Conservation (phyloP, 1,140 invertebrate species). For the Glomeris maerens region DNA sequence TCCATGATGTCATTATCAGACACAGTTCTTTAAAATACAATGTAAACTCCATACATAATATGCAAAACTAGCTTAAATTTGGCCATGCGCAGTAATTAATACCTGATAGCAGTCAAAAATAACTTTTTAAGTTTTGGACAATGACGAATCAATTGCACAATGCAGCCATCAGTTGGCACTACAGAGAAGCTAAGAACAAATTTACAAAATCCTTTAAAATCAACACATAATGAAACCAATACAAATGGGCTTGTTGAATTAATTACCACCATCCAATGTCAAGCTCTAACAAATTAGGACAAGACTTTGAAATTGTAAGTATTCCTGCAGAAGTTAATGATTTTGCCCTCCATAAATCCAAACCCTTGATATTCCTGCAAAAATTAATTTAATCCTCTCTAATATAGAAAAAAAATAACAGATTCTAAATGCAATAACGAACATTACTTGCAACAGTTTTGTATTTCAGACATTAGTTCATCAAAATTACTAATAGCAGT, state of each 20-base stretch:
- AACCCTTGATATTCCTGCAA: constrained; percentile 34
- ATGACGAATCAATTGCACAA: constrained; percentile 34
- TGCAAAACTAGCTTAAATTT: neutral
- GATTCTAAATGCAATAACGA: constrained; percentile 6
- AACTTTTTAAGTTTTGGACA: constrained; percentile 55
- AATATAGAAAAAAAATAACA: constrained; percentile 3
- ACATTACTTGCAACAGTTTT: constrained; percentile 23
- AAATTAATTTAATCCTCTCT: neutral
- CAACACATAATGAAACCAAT: neutral
- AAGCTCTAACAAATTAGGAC: constrained; percentile 55
- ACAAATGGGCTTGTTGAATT: constrained; percentile 3
- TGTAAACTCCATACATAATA: neutral
- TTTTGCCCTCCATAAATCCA: constrained; percentile 74
- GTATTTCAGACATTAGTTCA: constrained; percentile 23
- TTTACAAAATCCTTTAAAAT: constrained; percentile 10
- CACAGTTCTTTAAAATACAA: constrained; percentile 41
- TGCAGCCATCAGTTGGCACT: constrained; percentile 29
- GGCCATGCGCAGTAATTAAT: constrained; percentile 1
- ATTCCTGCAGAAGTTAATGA: constrained; percentile 55
- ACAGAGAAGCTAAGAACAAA: no score
- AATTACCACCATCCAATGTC: constrained; percentile 82
- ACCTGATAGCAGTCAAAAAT: constrained; percentile 52
- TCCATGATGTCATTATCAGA: constrained; percentile 57
- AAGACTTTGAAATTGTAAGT: constrained; percentile 44
- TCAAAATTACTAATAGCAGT: constrained; percentile 23